Evolutionary conservation across 2,888 invertebrate species (phyloP), one percentile per base, ranked within the genome.

Genomic region (Tiphia femorata): DNA sequence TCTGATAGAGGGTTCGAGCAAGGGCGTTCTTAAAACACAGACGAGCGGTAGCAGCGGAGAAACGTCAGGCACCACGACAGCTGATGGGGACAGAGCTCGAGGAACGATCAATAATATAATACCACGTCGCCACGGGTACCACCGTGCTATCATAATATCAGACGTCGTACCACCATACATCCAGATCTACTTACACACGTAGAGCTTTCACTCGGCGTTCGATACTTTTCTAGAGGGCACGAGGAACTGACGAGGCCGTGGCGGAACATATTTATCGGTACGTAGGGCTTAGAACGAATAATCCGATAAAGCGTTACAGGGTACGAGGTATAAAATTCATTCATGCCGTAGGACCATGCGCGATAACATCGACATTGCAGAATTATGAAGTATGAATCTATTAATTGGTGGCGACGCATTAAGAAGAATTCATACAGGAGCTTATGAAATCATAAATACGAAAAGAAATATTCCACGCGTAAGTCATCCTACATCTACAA

Each of bases 21-120:
- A n/a, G n/a, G 6, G 23, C 17, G 62, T 44, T 69, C 64, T 70
- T 70, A 68, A 68, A 69, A 58, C 64, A 67, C 71, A 72, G 74
- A 65, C 68, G n/a, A n/a, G n/a, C 72, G 70, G 70, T 69, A 73
- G 73, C 76, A 73, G 67, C 72, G 77, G 73, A 72, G 73, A 67
- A 74, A 77, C 66, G 69, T 52, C 63, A 65, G 70, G 69, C 72
- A 76, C 72, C 67, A 68, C 72, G 73, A 77, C 73, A 75, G 71
- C 73, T 75, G 77, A 79, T 75, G 73, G 72, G 72, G 70, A 78
- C 72, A 70, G 66, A 71, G 70, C 70, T 66, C 61, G 67, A 64
- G 70, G 67, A 65, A 71, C 78, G 79, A 79, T 79, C 79, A 78
- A 79, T 79, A 79, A 78, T 70, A 78, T 77, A 78, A 79, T 78